Percentiles rank a stretch among this genome's conserved stretches.
Evolutionary conservation across 2,797 vertebrate genomes (phyloP).

Genomic region (Loriculus beryllinus): DNA sequence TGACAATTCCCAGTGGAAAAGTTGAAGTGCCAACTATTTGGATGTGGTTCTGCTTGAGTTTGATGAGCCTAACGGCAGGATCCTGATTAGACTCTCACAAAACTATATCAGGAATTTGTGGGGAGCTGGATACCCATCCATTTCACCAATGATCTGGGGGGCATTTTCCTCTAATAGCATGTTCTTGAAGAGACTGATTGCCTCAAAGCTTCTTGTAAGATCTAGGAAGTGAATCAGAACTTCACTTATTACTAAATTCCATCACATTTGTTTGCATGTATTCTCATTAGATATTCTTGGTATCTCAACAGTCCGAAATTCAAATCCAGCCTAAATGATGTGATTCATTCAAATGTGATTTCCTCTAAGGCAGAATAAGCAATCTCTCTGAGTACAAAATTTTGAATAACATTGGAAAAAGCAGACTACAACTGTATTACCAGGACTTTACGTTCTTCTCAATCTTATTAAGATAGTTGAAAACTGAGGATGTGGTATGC

Average conservation of each 20-base stretch:
- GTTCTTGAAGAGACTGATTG: background rate
- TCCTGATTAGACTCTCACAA: background rate
- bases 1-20: background rate
- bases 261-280: background rate
- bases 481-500: background rate
- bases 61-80: background rate
- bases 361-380: background rate
- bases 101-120: background rate
- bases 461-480: background rate
- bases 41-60: background rate
- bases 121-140: background rate
- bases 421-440: background rate
- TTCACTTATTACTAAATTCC: background rate
- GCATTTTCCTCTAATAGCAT: background rate
- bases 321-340: background rate
- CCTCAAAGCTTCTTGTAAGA: background rate
- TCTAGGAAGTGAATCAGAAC: background rate
- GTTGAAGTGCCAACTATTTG: background rate
- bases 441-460: background rate
- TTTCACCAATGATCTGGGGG: background rate
- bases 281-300: background rate
- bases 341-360: background rate
- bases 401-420: constrained; percentile 1
- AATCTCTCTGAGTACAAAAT: background rate
- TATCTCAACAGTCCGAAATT: background rate